Evolutionary conservation across 2,888 invertebrate species (phyloP).

Genomic region (Spilosoma lubricipeda): DNA sequence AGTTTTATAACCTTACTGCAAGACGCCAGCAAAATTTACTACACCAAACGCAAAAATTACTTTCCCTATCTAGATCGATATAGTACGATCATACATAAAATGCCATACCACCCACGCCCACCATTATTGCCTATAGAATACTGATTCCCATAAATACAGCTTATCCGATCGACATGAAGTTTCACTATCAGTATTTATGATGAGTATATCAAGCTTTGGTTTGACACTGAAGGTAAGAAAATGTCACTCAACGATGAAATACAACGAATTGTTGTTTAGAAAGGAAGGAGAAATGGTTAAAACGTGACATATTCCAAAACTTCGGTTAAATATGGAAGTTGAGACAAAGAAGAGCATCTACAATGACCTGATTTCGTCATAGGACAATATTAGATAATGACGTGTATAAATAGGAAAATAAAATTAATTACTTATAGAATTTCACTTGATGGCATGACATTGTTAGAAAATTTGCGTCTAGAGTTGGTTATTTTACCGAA

Average conservation of each 20-base stretch:
- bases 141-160: slow-evolving; percentile 14
- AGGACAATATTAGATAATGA: too few species aligned
- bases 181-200: slow-evolving; percentile 12
- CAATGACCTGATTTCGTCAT: too few species aligned
- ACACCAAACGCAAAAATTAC: neutral
- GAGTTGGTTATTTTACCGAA: neutral
- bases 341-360: neutral
- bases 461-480: too few species aligned
- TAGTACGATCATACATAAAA: neutral
- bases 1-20: neutral
- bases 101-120: slow-evolving; percentile 13
- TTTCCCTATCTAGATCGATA: slow-evolving; percentile 10
- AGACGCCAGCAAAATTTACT: neutral
- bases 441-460: too few species aligned
- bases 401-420: too few species aligned
- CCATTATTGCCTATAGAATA: slow-evolving; percentile 4
- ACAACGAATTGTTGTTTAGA: neutral
- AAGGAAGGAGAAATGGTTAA: neutral
- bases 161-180: slow-evolving; percentile 14
- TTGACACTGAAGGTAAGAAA: neutral
- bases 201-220: slow-evolving; percentile 12
- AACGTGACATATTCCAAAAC: neutral
- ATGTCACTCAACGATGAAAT: neutral
- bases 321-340: neutral
- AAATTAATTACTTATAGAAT: too few species aligned